A percentile compares a stretch with the other conserved stretches of the same genome.
phyloP scores from a whole-genome alignment of 2,797 vertebrate species.

The Iguana delicatissima region DNA sequence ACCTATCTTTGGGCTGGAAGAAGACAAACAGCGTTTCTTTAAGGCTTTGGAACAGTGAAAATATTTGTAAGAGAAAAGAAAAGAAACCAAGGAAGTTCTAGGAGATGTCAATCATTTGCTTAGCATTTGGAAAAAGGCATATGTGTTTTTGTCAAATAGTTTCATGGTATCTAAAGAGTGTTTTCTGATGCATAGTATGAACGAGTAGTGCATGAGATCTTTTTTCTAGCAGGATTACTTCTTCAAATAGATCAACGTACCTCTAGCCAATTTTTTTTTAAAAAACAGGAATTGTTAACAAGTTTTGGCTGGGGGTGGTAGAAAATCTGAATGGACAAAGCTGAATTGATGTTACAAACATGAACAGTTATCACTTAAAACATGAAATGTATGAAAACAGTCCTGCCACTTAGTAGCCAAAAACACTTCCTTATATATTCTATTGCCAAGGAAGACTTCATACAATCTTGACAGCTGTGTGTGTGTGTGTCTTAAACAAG shows the following conservation, averaged over 20 bases:
- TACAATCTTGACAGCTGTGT: not conserved
- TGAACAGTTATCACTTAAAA: not conserved
- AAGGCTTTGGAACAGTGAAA: not conserved
- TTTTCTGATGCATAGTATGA: not conserved
- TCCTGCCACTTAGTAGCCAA: constrained; percentile 21
- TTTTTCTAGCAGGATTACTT: not conserved
- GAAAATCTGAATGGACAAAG: not conserved
- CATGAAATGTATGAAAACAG: not conserved
- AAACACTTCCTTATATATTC: not conserved
- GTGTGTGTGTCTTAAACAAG: not conserved
- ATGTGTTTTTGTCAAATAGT: not conserved
- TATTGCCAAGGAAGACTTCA: not conserved
- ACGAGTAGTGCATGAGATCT: not conserved
- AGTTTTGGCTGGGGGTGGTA: not conserved
- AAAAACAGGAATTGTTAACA: not conserved
- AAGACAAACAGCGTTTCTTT: not conserved
- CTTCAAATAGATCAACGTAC: not conserved
- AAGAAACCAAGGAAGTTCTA: not conserved
- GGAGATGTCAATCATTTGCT: not conserved
- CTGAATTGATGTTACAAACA: not conserved
- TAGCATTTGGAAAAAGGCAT: not conserved
- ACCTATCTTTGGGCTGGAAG: not conserved
- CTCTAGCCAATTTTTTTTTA: not conserved
- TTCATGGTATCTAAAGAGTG: not conserved
- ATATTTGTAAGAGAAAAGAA: not conserved